A percentile compares a stretch with the other conserved stretches of the same genome.
phyloP scores from a whole-genome alignment of 2,113 vertebrate genomes.

The Hemibagrus wyckioides region DNA sequence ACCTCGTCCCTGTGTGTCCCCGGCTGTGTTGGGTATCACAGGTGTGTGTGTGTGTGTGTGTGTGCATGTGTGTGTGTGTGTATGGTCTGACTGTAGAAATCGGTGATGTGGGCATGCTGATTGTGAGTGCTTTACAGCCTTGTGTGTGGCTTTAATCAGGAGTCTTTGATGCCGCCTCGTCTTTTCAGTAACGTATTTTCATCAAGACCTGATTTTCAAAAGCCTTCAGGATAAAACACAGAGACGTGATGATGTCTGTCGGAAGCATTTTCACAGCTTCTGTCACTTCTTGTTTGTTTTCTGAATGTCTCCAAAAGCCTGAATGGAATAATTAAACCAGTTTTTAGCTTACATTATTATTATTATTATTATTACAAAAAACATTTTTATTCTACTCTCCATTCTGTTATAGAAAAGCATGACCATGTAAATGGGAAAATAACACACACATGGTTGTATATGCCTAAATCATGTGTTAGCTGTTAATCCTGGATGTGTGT shows the following conservation, averaged over 20 bases:
- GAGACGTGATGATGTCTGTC: not conserved
- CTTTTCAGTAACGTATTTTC: not conserved
- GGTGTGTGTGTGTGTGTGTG: not conserved
- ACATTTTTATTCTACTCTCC: not conserved
- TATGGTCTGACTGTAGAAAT: not conserved
- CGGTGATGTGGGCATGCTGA: not conserved
- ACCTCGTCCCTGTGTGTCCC: not conserved
- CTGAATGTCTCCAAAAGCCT: not conserved
- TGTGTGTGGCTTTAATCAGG: constrained; percentile 27
- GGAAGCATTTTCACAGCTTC: not conserved
- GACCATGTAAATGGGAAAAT: not conserved
- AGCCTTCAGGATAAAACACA: not conserved
- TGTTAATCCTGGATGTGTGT: too few relatives aligned
- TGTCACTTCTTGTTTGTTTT: not conserved
- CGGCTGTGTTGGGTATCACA: not conserved
- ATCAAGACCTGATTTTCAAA: constrained; percentile 9
- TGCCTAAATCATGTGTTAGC: not conserved
- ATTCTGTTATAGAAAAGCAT: not conserved
- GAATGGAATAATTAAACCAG: not conserved
- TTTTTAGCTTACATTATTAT: not conserved
- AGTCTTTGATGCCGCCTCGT: not conserved
- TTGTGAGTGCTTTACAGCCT: not conserved
- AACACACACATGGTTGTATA: not conserved
- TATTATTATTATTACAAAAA: not conserved
- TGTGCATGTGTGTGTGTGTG: not conserved